Conservation (phyloP, 2,113 vertebrate genomes). For the Pedetes capensis region DNA sequence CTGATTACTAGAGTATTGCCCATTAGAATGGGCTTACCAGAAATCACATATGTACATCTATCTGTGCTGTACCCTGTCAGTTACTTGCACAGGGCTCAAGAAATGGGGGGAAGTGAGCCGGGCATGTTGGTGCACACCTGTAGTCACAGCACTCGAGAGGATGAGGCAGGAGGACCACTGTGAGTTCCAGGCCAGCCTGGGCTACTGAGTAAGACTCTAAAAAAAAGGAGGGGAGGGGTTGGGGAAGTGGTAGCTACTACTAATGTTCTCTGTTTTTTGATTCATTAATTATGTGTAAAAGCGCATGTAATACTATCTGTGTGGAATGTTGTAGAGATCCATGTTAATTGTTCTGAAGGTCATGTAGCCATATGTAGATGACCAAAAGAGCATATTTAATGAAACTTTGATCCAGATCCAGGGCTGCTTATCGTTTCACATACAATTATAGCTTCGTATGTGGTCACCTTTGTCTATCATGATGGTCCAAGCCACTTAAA, state of each 20-base stretch:
- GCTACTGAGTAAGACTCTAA: too few relatives aligned
- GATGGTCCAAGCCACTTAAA: neutral
- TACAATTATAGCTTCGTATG: too few relatives aligned
- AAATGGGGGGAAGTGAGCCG: neutral
- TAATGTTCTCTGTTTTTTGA: neutral
- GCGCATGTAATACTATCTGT: neutral
- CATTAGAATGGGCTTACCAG: neutral
- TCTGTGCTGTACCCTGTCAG: neutral
- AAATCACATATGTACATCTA: neutral
- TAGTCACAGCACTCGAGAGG: too few relatives aligned
- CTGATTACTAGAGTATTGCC: neutral
- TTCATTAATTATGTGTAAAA: neutral
- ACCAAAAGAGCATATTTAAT: neutral
- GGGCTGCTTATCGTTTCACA: neutral
- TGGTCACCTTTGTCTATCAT: neutral
- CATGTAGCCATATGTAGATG: neutral
- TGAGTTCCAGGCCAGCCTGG: too few relatives aligned
- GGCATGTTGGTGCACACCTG: too few relatives aligned
- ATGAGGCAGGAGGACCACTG: too few relatives aligned
- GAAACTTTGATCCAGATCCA: neutral
- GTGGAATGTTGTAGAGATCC: neutral
- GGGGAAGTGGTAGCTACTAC: too few relatives aligned
- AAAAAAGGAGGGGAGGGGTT: too few relatives aligned
- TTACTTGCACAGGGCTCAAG: neutral
- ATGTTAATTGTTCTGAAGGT: neutral